Percentiles rank a stretch among this genome's conserved stretches.
Evolutionary conservation across 1,140 invertebrate species (phyloP).

Genomic region (Drosophila mauritiana): DNA sequence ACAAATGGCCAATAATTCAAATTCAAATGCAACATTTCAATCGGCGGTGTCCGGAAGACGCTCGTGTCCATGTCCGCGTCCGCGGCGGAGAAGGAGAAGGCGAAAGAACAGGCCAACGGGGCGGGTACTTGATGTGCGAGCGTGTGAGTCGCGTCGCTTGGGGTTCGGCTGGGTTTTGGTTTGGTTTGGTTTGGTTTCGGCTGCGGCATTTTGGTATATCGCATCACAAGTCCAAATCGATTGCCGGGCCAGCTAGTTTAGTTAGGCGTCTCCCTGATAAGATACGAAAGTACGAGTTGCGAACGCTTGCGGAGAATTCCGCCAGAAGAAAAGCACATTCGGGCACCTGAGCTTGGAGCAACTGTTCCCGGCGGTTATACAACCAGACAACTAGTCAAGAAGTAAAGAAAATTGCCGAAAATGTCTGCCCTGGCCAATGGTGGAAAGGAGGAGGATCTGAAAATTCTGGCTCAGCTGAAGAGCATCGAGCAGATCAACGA

Average conservation of each 20-base stretch:
- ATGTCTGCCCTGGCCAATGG: slow-evolving; percentile 8
- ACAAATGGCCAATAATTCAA: slow-evolving; percentile 52
- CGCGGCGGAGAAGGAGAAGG: slow-evolving; percentile 1
- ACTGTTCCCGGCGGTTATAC: slow-evolving; percentile 29
- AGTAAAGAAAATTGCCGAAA: not conserved
- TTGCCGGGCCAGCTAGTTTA: slow-evolving; percentile 71
- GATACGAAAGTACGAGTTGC: slow-evolving; percentile 40
- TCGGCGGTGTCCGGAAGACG: slow-evolving; percentile 32
- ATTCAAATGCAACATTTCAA: slow-evolving; percentile 45
- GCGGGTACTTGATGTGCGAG: slow-evolving; percentile 14
- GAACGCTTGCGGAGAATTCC: slow-evolving; percentile 36
- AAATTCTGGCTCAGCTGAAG: slow-evolving; percentile 67
- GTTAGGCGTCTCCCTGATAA: slow-evolving; percentile 74
- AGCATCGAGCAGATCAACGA: slow-evolving; percentile 79
- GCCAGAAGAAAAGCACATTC: slow-evolving; percentile 29
- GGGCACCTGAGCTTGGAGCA: slow-evolving; percentile 15
- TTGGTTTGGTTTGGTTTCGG: not conserved
- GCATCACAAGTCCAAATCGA: slow-evolving; percentile 76
- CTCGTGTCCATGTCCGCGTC: not conserved
- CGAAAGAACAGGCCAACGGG: slow-evolving; percentile 6
- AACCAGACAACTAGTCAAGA: not conserved
- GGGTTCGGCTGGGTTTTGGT: slow-evolving; percentile 1
- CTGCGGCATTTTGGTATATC: not conserved
- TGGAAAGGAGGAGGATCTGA: slow-evolving; percentile 48
- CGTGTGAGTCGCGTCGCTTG: not conserved